Base-by-base conservation (phyloP, 2,888 invertebrate genomes). In the Eupsilia transversa region DNA sequence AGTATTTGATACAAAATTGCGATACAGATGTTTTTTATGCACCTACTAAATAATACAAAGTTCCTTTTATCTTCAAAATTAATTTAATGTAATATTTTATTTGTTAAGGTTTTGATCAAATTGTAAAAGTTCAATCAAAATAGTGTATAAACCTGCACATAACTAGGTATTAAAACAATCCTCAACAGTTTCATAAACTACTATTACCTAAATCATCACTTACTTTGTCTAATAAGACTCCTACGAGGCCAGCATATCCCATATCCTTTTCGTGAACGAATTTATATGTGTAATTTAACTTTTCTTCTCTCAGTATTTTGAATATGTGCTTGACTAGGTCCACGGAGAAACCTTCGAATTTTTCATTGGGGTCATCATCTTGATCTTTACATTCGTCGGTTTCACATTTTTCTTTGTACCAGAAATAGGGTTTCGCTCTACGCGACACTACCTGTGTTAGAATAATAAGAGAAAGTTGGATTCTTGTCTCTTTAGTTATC, bases 241-340 rank as follows among this genome's bases (percentile, higher is more conserved):
- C 95, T 57, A 96, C 94, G 41, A 96, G 88, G 0, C 94, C 96
- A 41, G 90, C 94, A 65, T 94, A 94, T 14, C 73, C 76, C 79
- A 91, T 89, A 56, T 91, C 90, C 54, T 88, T 83, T 14, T 92
- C 91, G 54, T 91, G 87, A 10, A 90, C 76, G 79, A 96, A 95
- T 30, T 90, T 86, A 77, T 94, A 96, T 1, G 94, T 94, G 67
- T 94, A 96, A 68, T 94, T 94, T 43, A 87, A 92, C 9, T 93
- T 92, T 74, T 94, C 93, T 75, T 90, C 89, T 75, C 95, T 97
- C 43, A 97, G 93, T 72, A 97, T 94, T 68, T 94, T 93, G 66
- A 98, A 97, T 90, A 98, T 97, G 87, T 97, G 97, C 83, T 97
- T 95, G 52, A 98, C 97, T 43, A 98, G 94, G 90, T 98, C 98